These are phyloP conservation scores for Onychorhynchus coronatus DNA, from an alignment of 2,113 vertebrate genomes.

Conservation along the genomic window DNA sequence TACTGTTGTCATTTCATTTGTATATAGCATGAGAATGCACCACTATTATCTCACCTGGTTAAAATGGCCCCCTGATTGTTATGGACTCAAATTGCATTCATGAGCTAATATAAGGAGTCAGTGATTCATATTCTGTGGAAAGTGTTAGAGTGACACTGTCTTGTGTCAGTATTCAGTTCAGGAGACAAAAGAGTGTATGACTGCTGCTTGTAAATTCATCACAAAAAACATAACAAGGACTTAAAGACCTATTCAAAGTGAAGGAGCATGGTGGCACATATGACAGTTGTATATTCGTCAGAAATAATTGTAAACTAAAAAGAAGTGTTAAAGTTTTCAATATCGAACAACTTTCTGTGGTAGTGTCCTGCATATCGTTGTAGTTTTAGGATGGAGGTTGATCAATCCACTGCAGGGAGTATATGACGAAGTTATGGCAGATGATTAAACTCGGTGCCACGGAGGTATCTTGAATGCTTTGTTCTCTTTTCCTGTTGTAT, in stretches of 20 bases:
- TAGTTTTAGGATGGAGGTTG: background rate
- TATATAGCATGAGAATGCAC: background rate
- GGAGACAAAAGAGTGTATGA: background rate
- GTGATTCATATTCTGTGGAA: background rate
- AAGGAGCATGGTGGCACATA: background rate
- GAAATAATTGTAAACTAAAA: background rate
- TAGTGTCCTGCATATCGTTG: background rate
- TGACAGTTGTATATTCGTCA: background rate
- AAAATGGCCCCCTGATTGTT: background rate
- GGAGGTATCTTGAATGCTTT: accelerated
- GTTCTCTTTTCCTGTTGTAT: background rate
- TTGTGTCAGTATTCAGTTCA: background rate
- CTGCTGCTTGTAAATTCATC: background rate
- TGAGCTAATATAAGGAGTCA: background rate
- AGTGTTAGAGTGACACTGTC: background rate
- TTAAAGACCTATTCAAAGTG: background rate
- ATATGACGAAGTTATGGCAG: background rate
- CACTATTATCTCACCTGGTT: background rate
- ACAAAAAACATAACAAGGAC: background rate
- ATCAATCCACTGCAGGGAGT: background rate
- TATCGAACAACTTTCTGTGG: background rate
- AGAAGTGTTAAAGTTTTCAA: background rate
- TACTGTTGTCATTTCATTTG: background rate
- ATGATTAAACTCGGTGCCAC: background rate
- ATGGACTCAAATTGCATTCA: background rate